Evolutionary conservation across 37 sponge, comb jelly and placozoan genomes (phyloP), one percentile per base, ranked within the genome.

Genomic region (Ianthella basta): DNA sequence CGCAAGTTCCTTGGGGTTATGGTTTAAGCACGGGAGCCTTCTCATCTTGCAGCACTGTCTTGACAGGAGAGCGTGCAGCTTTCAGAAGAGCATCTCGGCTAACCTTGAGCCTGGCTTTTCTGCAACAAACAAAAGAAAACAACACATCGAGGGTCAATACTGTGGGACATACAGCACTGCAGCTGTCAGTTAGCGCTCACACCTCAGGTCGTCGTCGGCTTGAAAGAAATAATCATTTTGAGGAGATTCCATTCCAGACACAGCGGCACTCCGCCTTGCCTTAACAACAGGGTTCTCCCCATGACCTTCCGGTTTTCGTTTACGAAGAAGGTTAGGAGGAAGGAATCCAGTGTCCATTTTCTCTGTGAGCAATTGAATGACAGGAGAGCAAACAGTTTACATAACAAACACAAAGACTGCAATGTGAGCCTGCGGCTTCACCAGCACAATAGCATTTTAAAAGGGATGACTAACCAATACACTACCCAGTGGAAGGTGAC

Each of bases 41-140:
- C 33, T 37, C 36, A 38, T 82, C 82, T 30, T 36, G 60, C 64
- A 53, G 72, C 33, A 78, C 60, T 12, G 63, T 80, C 80, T 85
- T 89, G 55, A 44, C 27, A 6, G 89, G 92, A 41, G 80, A 80
- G 8, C 92, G 59, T 14, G 92, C 92, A 79, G 92, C 86, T 33
- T 83, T 88, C 2, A 92, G 59, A 21, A 92, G 54, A 14, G 59
- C 54, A 25, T 25, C 60, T 15, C 82, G 63, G 14, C 89, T 89
- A 20, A 92, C 35, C 37, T 79, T 60, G 1, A 61, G 80, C 60
- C 92, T 60, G 0, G 85, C 86, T 15, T 72, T 34, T 82, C 92
- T 92, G 70, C 1, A 69, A 32, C 35, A 69, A n/a, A 14, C 12
- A 18, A 56, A 18, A 18, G 1, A 21, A 29, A 10, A 33, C 2